These are phyloP conservation scores for Agapornis roseicollis DNA, from an alignment of 2,113 vertebrate genomes.

Conservation along the genomic window DNA sequence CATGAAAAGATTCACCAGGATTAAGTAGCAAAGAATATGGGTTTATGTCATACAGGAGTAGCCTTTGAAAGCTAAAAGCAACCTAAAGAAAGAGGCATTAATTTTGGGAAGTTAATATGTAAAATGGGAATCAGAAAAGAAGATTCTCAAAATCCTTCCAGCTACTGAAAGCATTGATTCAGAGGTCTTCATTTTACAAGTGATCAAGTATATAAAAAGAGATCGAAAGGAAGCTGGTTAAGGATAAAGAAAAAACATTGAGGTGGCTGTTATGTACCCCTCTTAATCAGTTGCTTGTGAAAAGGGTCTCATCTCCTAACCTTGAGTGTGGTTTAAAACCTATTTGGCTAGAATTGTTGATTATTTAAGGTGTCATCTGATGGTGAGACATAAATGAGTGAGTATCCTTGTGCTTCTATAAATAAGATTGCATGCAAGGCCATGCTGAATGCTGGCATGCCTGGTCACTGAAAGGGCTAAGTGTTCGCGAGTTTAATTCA, in stretches of 20 bases:
- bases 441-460: neutral
- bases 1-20: neutral
- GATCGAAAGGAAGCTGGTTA: neutral
- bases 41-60: neutral
- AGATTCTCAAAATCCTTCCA: neutral
- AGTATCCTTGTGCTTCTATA: neutral
- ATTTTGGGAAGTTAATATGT: conserved; percentile 9
- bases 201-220: neutral
- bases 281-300: neutral
- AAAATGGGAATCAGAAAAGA: neutral
- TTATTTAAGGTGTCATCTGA: neutral
- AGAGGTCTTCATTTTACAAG: neutral
- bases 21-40: neutral
- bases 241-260: neutral
- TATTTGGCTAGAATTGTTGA: neutral
- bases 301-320: neutral
- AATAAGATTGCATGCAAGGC: neutral
- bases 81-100: neutral
- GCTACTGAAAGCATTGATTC: neutral
- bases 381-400: neutral
- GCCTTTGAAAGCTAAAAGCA: neutral
- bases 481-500: neutral
- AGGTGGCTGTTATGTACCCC: neutral
- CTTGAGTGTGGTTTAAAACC: neutral
- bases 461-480: neutral